Evolutionary conservation across 2,797 vertebrate species (phyloP).

Genomic region (Champsocephalus esox): DNA sequence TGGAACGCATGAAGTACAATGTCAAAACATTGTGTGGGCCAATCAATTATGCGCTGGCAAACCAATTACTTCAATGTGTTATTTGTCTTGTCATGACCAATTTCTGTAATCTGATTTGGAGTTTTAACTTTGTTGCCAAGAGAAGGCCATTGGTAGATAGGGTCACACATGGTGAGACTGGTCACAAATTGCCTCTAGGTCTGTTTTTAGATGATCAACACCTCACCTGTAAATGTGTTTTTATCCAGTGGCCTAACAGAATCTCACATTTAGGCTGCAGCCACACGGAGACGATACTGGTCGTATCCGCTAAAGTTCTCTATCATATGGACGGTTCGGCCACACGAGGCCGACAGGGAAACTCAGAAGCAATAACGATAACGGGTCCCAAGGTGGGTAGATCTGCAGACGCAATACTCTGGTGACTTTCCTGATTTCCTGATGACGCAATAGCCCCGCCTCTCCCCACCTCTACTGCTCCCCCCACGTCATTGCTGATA

Average conservation of each 20-base stretch:
- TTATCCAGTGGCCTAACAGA: neutral
- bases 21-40: neutral
- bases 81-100: neutral
- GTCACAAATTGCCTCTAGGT: neutral
- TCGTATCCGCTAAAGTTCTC: no score
- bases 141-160: neutral
- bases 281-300: no score
- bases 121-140: neutral
- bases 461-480: no score
- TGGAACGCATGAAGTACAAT: conserved; percentile 8
- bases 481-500: no score
- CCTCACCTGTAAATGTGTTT: conserved; percentile 7
- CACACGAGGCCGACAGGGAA: no score
- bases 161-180: neutral
- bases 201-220: neutral
- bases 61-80: neutral
- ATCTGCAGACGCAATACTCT: no score
- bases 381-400: no score
- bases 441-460: no score
- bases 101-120: neutral
- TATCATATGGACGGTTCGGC: no score
- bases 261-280: neutral
- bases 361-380: no score
- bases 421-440: no score
- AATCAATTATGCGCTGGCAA: neutral